Base-by-base conservation (phyloP, 92 coral and sea anemone species). In the Heliopora coerulea region DNA sequence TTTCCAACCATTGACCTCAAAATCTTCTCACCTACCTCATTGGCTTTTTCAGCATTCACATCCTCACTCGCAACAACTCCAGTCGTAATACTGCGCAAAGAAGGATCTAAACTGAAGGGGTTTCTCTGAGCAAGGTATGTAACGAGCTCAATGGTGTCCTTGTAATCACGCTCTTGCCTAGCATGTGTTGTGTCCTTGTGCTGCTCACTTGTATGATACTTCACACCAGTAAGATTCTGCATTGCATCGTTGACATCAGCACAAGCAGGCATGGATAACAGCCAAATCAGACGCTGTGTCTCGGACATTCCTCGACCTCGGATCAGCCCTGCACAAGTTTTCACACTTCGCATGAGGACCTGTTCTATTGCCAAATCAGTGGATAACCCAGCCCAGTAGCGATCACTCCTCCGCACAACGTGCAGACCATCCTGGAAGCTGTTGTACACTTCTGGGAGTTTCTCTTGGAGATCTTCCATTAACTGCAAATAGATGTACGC, bases 321-420 rank as follows among this genome's bases (percentile, higher is more conserved):
- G 4, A 83, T 83, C 9, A 83, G 83, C 18, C 83, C 87, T 6
- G 83, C 87, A 27, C 27, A 56, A 17, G 83, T 62, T 64, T 83
- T 83, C 0, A 83, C 33, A 28, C 83, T 72, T 1, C 83, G 83
- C 83, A 78, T 83, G 2, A 64, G 56, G 8, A 79, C 88, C 65
- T 87, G 90, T 44, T 86, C 86, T 17, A 82, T 59, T 11, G n/a
- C n/a, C n/a, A 86, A 28, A 14, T 86, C 86, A 13, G 86, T 82
- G 13, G 84, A 85, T 3, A 86, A 56, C 6, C 84, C 90, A 25
- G 84, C 86, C 90, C 84, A 82, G 49, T 49, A 70, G 2, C 88
- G 65, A 24, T 84, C 88, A 29, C 88, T 84, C 23, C 83, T 75
- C 2, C 80, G 56, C 20, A 62, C 87, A 8, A 60, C 80, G 72